Base-by-base conservation (phyloP, 2,797 vertebrate species). In the Austrolebias charrua region DNA sequence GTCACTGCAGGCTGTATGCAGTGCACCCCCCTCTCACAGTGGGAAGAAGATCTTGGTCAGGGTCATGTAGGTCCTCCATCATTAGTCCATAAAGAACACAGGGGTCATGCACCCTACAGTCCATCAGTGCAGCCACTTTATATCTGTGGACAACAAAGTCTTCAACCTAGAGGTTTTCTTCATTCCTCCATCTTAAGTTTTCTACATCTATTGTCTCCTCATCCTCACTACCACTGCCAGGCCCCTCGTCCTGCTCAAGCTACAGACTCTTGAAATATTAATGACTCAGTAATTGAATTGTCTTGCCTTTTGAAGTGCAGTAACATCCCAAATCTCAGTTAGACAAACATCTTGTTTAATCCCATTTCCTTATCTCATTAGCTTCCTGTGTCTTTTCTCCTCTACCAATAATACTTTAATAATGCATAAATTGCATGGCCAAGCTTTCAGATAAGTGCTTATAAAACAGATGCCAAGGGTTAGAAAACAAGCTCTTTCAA, bases 271-370 rank as follows among this genome's bases (percentile, higher is more conserved):
- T 88, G 84, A 87, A 90, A 84, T 79, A 89, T 90, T 86, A 80
- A 92, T 86, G 58, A 38, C 4, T 31, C 49, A 19, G 66, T 90
- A 91, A 92, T 88, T 85, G 76, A 90, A 80, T 79, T 71, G 63
- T 82, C 79, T 79, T 55, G 80, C 70, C 62, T 73, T 71, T 54
- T 62, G 53, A 90, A 83, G 60, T 71, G 74, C 74, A 55, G 63
- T 72, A 80, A 85, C 83, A 86, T 71, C 73, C 64, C 66, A 82
- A 87, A 88, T 91, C 73, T 86, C 79, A 88, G 86, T 91, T 84
- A 90, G 76, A 72, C 69, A 75, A 71, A 87, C 81, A 78, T 83
- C 79, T 77, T 85, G 85, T 84, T 65, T 2, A 66, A 74, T 78
- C 54, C 68, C 65, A 66, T 73, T 81, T 83, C 69, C 77, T 85